Evolutionary conservation across 2,113 vertebrate species (phyloP), one percentile per base, ranked within the genome.

Genomic region (Gnathonemus longibarbis): DNA sequence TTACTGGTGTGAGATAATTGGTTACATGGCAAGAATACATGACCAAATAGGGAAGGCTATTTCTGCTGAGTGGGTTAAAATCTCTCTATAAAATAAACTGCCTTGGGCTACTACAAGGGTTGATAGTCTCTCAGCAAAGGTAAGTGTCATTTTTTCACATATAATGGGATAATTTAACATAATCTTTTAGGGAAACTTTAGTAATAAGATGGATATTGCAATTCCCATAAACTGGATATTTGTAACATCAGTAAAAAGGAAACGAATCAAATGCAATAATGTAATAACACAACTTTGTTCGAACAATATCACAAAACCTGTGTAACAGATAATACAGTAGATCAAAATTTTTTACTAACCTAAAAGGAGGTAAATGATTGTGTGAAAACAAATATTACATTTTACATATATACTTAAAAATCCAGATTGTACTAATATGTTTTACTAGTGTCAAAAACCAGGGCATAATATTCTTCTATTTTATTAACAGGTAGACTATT

Each of bases 61-160:
- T 88, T 91, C 58, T 92, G 88, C 85, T 90, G 90, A 88, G 88
- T 88, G 90, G 89, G 90, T 88, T 89, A 17, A 35, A 89, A 92
- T 93, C 90, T 92, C 91, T 90, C 94, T 95, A 95, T 96, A 96
- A 94, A 95, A 95, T 92, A 93, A 91, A 89, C 91, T 90, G 88
- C 92, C 62, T 90, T 91, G 91, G 89, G 84, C 90, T 0, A 53
- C 83, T 48, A 52, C 93, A 93, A 94, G 92, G 91, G 93, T 92
- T 91, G 91, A 92, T 92, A 91, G 91, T 85, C 89, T 77, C 91
- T 89, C 66, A 94, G 90, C 93, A 94, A 95, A 94, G 94, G 95
- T 95, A 93, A 95, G 95, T 93, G 92, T 84, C 0, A 49, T 48
- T 9, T 49, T 85, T 45, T 1, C 39, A 89, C 58, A 90, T 83